A percentile compares a stretch with the other conserved stretches of the same genome.
phyloP scores from a whole-genome alignment of 2,888 invertebrate species.

The Synergus umbraculus region DNA sequence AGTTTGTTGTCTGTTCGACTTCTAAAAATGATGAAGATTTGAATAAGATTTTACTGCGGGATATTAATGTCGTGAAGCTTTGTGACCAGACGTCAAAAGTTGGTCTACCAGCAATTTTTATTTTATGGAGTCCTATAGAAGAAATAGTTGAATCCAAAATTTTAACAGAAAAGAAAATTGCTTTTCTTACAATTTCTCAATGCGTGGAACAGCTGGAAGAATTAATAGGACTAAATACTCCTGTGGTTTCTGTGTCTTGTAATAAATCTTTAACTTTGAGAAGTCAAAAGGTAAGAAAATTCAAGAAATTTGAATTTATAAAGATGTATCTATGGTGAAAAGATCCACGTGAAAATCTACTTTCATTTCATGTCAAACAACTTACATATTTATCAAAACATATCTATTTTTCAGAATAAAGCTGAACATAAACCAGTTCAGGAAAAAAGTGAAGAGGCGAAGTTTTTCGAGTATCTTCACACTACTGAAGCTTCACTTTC shows the following conservation, averaged over 20 bases:
- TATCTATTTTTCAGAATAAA: background rate
- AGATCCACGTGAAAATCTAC: no score
- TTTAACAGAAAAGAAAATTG: background rate
- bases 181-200: background rate
- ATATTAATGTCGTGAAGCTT: background rate
- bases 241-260: background rate
- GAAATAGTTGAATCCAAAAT: background rate
- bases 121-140: slow-evolving; percentile 39
- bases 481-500: background rate
- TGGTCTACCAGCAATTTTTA: slow-evolving; percentile 30
- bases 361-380: no score
- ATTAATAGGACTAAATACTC: background rate
- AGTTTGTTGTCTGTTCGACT: slow-evolving; percentile 50
- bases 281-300: background rate
- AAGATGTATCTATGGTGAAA: no score
- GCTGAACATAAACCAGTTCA: background rate
- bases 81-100: slow-evolving; percentile 26
- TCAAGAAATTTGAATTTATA: background rate
- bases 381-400: background rate
- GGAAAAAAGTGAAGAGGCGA: background rate
- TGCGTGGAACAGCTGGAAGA: background rate
- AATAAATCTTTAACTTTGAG: background rate
- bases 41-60: background rate
- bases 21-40: background rate
- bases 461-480: background rate